Evolutionary conservation across 2,797 vertebrate genomes (phyloP).

Genomic region (Myripristis jacobus): DNA sequence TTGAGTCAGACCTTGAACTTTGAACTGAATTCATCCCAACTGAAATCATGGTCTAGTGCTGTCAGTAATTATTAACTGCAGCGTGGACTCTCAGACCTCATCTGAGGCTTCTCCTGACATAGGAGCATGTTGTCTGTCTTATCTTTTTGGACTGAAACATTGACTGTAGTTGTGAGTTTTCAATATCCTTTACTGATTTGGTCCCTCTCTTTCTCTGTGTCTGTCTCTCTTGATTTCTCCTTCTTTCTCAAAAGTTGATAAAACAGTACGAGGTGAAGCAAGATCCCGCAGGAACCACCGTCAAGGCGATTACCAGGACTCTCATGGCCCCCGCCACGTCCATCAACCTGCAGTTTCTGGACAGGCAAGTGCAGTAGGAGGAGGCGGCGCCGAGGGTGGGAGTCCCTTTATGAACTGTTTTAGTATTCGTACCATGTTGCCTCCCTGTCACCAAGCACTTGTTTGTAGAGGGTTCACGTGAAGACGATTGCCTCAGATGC

Average conservation of each 20-base stretch:
- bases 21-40: conserved; percentile 9
- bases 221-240: neutral
- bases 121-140: neutral
- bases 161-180: neutral
- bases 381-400: neutral
- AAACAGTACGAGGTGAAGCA: conserved; percentile 79
- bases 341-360: conserved; percentile 83
- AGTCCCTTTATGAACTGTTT: conserved; percentile 39
- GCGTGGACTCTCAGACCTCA: neutral
- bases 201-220: neutral
- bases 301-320: conserved; percentile 82
- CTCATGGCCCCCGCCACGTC: conserved; percentile 76
- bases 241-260: conserved; percentile 72
- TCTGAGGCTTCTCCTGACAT: neutral
- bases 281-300: conserved; percentile 76
- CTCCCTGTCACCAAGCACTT: conserved; percentile 20
- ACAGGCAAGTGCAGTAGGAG: conserved; percentile 55
- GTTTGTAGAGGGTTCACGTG: conserved; percentile 5
- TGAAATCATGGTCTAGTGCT: conserved; percentile 21
- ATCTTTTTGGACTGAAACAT: neutral
- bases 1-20: conserved; percentile 39
- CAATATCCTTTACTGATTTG: neutral
- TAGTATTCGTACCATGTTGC: conserved; percentile 44
- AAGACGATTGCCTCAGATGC: conserved; percentile 21
- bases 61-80: conserved; percentile 41